phyloP scores from a whole-genome alignment of 2,888 invertebrate genomes.

The Pocota personata region DNA sequence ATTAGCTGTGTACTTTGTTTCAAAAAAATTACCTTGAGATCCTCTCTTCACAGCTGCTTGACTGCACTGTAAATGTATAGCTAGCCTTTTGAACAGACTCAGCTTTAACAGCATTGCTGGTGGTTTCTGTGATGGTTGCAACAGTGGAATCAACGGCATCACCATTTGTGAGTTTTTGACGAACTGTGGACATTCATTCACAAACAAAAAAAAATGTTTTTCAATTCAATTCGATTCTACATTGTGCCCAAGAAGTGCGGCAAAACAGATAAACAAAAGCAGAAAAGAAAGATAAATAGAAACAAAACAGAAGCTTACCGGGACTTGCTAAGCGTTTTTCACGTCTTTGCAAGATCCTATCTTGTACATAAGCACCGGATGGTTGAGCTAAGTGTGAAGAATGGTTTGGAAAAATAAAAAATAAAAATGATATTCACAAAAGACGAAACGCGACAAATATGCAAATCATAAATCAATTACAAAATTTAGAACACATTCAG shows the following conservation, averaged over 20 bases:
- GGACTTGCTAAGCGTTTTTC: slow-evolving; percentile 81
- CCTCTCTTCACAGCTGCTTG: slow-evolving; percentile 84
- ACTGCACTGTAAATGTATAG: slow-evolving; percentile 85
- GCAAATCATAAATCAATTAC: slow-evolving; percentile 8
- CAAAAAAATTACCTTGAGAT: slow-evolving; percentile 79
- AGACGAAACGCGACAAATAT: slow-evolving; percentile 3
- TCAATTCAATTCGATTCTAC: slow-evolving; percentile 48
- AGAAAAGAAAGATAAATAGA: background rate
- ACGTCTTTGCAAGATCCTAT: slow-evolving; percentile 82
- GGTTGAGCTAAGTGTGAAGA: slow-evolving; percentile 74
- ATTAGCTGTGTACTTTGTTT: background rate
- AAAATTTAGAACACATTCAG: slow-evolving; percentile 35
- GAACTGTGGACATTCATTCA: slow-evolving; percentile 75
- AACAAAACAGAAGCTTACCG: slow-evolving; percentile 78
- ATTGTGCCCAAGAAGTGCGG: slow-evolving; percentile 38
- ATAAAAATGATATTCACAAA: slow-evolving; percentile 41
- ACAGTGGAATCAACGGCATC: slow-evolving; percentile 68
- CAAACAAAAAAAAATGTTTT: slow-evolving; percentile 42
- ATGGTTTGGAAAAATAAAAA: slow-evolving; percentile 26
- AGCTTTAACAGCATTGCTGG: slow-evolving; percentile 75
- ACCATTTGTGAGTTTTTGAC: slow-evolving; percentile 74
- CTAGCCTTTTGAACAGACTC: slow-evolving; percentile 81
- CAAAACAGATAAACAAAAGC: slow-evolving; percentile 12
- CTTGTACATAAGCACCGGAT: slow-evolving; percentile 81
- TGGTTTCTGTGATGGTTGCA: slow-evolving; percentile 74